Percentiles rank a stretch among this genome's conserved stretches.
Evolutionary conservation across 53 echinoderm and acorn worm species (phyloP).

Genomic region (Patiria pectinifera): DNA sequence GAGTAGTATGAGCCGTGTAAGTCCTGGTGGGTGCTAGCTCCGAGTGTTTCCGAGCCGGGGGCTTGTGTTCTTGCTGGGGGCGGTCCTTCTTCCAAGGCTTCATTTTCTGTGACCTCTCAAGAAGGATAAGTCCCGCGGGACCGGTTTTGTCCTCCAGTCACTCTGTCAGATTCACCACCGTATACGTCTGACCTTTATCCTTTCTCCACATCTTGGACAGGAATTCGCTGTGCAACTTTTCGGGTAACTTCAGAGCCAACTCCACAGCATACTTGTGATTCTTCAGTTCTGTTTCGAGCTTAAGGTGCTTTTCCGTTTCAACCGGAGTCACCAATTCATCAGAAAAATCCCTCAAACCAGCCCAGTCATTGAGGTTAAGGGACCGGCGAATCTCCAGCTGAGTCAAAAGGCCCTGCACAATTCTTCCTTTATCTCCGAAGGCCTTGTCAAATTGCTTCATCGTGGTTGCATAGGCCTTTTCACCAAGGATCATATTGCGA

Average conservation of each 20-base stretch:
- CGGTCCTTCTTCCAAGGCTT: not conserved
- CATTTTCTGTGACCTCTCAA: not conserved
- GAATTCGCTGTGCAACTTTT: constrained; percentile 32
- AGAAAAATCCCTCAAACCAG: constrained; percentile 42
- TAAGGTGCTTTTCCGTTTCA: constrained; percentile 1
- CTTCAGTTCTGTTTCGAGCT: constrained; percentile 20
- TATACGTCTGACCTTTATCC: constrained; percentile 34
- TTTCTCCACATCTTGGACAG: constrained; percentile 42
- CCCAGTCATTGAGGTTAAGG: constrained; percentile 23
- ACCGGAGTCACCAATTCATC: constrained; percentile 41
- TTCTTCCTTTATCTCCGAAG: constrained; percentile 28
- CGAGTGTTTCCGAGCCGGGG: not conserved
- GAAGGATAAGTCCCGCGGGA: constrained; percentile 40
- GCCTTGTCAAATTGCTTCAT: constrained; percentile 49
- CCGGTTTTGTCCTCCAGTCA: constrained; percentile 44
- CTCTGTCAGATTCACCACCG: not conserved
- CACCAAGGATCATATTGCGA: constrained; percentile 48
- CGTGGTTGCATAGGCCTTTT: constrained; percentile 39
- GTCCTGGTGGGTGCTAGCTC: constrained; percentile 9
- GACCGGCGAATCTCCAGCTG: constrained; percentile 22
- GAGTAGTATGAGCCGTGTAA: constrained; percentile 29
- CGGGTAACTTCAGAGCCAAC: constrained; percentile 30
- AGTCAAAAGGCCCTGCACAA: constrained; percentile 40
- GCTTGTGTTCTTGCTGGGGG: not conserved
- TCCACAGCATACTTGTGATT: constrained; percentile 48